phyloP scores from a whole-genome alignment of 2,888 invertebrate genomes.

The Pseudococcus longispinus region DNA sequence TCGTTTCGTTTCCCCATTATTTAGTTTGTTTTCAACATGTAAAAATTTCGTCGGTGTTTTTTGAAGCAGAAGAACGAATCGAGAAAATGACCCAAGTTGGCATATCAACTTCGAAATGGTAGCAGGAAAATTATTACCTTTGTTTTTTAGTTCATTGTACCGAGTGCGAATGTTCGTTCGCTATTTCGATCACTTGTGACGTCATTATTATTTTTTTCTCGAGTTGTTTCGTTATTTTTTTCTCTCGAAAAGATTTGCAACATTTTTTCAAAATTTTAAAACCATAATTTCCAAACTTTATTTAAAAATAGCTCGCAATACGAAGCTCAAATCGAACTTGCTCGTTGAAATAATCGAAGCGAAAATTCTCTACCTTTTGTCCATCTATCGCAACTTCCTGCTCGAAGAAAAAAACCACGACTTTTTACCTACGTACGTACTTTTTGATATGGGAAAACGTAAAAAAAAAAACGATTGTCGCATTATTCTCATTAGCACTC shows the following conservation, averaged over 20 bases:
- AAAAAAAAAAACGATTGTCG: background rate
- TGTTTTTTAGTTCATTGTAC: background rate
- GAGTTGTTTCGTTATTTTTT: no score
- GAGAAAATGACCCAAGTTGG: background rate
- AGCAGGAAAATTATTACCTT: background rate
- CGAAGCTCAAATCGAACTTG: background rate
- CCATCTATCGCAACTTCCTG: background rate
- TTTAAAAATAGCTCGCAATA: background rate
- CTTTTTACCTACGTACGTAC: background rate
- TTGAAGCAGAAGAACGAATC: background rate
- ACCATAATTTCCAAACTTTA: no score
- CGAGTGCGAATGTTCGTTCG: background rate
- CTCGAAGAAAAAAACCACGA: background rate
- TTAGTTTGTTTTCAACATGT: background rate
- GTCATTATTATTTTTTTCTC: no score
- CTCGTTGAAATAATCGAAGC: background rate
- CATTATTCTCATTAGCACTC: background rate
- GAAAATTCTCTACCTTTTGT: background rate
- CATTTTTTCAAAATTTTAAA: no score
- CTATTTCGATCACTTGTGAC: no score
- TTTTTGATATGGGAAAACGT: background rate
- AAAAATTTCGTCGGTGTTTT: background rate
- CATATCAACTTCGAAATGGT: background rate
- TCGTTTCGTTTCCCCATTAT: background rate
- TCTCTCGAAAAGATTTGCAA: no score